phyloP scores from a whole-genome alignment of 2,888 invertebrate species.

The Boloria euphrosyne region DNA sequence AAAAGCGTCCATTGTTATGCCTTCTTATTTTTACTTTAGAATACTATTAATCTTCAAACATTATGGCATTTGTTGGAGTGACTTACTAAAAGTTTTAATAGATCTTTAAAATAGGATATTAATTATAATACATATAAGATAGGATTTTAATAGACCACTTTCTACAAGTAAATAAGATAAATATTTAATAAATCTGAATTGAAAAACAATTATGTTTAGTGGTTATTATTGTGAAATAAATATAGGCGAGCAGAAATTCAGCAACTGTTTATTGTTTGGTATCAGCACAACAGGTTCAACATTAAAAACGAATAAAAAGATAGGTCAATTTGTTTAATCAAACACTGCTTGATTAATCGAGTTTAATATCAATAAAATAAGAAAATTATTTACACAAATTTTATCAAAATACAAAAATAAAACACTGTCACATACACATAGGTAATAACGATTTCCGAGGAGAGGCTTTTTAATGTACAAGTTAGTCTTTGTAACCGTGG shows the following conservation, averaged over 20 bases:
- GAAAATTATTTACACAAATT: constrained; percentile 82
- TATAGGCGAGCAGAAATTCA: background rate
- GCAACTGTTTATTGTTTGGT: background rate
- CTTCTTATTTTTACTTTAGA: too few species aligned
- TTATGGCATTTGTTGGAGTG: too few species aligned
- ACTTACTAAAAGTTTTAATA: too few species aligned
- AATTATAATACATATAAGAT: too few species aligned
- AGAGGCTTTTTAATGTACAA: constrained; percentile 57
- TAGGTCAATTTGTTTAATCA: constrained; percentile 29
- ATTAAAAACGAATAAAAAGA: constrained; percentile 6
- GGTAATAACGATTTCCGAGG: constrained; percentile 65
- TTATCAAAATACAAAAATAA: constrained; percentile 83
- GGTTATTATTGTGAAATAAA: background rate
- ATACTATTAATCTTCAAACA: too few species aligned
- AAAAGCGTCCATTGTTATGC: too few species aligned
- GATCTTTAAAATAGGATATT: too few species aligned
- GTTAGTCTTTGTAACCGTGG: constrained; percentile 55
- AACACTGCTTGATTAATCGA: constrained; percentile 71
- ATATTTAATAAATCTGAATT: too few species aligned
- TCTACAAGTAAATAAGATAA: too few species aligned
- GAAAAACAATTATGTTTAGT: too few species aligned
- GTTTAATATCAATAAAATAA: constrained; percentile 83
- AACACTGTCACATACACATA: constrained; percentile 80
- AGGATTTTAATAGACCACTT: too few species aligned
- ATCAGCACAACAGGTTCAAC: too few species aligned